phyloP scores from a whole-genome alignment of 2,113 vertebrate genomes.

The Sclerurus mexicanus region DNA sequence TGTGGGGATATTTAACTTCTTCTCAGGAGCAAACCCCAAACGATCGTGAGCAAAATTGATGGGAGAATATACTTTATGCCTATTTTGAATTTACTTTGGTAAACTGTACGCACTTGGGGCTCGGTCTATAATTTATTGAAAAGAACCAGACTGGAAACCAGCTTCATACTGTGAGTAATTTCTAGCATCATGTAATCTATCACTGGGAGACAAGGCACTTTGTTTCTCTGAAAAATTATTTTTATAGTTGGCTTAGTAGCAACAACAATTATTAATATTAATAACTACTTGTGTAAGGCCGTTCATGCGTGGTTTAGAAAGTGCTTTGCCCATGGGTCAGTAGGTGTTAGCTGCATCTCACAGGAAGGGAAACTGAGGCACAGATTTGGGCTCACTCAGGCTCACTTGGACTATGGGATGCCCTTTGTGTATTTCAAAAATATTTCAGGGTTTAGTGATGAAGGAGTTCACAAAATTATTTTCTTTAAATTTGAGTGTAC shows the following conservation, averaged over 20 bases:
- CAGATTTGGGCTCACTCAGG: neutral
- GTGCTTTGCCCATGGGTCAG: neutral
- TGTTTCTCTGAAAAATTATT: slow-evolving; percentile 69
- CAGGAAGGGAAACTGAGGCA: neutral
- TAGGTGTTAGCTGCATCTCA: neutral
- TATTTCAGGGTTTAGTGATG: neutral
- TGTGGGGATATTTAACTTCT: neutral
- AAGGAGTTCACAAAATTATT: neutral
- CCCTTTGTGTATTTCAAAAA: neutral
- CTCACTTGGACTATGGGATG: neutral
- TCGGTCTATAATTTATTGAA: slow-evolving; percentile 53
- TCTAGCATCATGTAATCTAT: slow-evolving; percentile 52
- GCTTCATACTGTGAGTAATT: slow-evolving; percentile 68
- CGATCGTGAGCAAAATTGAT: neutral
- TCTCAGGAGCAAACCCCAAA: neutral
- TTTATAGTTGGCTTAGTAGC: slow-evolving; percentile 54
- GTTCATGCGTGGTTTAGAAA: neutral
- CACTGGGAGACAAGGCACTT: slow-evolving; percentile 47
- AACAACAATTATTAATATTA: slow-evolving; percentile 69
- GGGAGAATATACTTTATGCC: neutral
- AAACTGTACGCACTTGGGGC: neutral
- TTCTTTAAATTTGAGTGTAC: neutral
- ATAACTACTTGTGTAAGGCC: slow-evolving; percentile 43
- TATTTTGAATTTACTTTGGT: slow-evolving; percentile 25
- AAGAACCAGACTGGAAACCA: slow-evolving; percentile 61